These are phyloP conservation scores for Mactra quadrangularis DNA, from an alignment of 1,140 invertebrate species.

Conservation along the genomic window DNA sequence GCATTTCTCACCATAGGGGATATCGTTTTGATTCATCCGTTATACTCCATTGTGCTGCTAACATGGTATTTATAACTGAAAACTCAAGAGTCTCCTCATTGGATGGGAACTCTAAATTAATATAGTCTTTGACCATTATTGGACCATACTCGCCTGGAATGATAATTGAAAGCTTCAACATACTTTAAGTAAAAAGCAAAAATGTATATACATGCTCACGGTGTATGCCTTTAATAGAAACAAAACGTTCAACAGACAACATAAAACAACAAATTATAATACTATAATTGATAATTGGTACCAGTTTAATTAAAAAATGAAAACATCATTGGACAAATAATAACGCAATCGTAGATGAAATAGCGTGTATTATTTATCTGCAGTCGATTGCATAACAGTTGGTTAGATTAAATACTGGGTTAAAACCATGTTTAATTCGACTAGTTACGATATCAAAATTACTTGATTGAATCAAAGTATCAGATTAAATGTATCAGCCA, in stretches of 20 bases:
- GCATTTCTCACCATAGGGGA: conserved; percentile 1
- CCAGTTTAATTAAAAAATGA: not conserved
- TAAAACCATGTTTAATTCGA: not conserved
- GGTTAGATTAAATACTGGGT: too few species aligned
- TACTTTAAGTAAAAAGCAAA: too few species aligned
- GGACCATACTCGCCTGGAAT: not conserved
- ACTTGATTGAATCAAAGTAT: not conserved
- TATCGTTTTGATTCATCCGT: too few species aligned
- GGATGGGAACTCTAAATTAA: not conserved
- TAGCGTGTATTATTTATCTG: too few species aligned
- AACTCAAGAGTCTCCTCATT: not conserved
- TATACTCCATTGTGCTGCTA: conserved; percentile 10
- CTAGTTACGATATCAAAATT: not conserved
- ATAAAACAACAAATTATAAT: not conserved
- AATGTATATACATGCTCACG: not conserved
- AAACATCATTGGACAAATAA: too few species aligned
- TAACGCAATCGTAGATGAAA: too few species aligned
- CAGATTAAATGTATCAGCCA: not conserved
- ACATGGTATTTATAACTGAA: not conserved
- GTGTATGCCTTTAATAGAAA: not conserved
- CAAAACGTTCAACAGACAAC: not conserved
- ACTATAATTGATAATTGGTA: not conserved
- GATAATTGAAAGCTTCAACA: too few species aligned
- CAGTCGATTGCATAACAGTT: too few species aligned
- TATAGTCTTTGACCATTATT: conserved; percentile 17